A percentile compares a stretch with the other conserved stretches of the same genome.
Evolutionary conservation across 2,797 vertebrate genomes (phyloP).

Genomic region (Dipus sagitta): DNA sequence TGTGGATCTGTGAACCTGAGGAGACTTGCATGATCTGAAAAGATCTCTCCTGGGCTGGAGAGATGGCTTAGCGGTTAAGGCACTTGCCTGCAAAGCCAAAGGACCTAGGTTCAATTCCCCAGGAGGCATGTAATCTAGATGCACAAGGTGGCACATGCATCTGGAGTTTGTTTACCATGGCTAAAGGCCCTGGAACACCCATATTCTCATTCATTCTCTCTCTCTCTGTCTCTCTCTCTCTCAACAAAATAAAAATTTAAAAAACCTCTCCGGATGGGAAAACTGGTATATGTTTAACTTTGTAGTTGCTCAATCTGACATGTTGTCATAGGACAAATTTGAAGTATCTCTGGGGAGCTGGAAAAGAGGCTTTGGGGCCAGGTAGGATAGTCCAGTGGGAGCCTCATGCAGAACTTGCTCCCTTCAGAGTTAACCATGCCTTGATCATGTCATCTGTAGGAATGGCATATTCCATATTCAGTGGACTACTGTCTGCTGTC

Average conservation of each 20-base stretch:
- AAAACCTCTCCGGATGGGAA: not conserved
- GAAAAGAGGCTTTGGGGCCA: not conserved
- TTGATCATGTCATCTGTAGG: not conserved
- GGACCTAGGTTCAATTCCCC: too few species aligned
- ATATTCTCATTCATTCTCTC: too few species aligned
- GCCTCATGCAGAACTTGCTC: not conserved
- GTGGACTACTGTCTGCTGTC: not conserved
- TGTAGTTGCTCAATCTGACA: not conserved
- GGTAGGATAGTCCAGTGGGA: not conserved
- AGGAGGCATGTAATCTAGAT: too few species aligned
- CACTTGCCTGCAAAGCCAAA: too few species aligned
- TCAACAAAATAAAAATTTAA: too few species aligned
- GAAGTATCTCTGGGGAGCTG: fast-evolving
- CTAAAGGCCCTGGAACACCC: too few species aligned
- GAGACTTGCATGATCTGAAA: not conserved
- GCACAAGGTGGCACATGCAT: too few species aligned
- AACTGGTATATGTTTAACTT: not conserved
- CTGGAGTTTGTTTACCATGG: too few species aligned
- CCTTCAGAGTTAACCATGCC: not conserved
- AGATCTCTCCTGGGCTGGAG: not conserved
- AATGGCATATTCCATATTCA: not conserved
- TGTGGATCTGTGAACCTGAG: not conserved
- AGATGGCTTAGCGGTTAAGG: too few species aligned
- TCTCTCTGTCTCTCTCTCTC: too few species aligned
- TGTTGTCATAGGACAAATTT: not conserved